Evolutionary conservation across 1,140 invertebrate genomes (phyloP), one percentile per base, ranked within the genome.

Genomic region (Rhopalosiphum maidis): DNA sequence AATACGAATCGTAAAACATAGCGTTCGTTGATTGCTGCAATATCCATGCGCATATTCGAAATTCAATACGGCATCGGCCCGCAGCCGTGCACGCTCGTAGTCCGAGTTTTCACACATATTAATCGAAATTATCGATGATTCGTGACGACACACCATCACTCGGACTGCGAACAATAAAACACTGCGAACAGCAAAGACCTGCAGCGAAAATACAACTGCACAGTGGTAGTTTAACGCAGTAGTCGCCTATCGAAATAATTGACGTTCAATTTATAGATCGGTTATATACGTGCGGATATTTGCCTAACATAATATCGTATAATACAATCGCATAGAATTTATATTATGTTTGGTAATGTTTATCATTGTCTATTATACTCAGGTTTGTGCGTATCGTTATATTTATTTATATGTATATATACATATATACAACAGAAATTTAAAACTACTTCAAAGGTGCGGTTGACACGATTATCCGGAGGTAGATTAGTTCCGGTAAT

Each of bases 1-100:
- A 85, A 43, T 85, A 85, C 82, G 23, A 86, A 86, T 86, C 83
- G 83, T 86, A 41, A 30, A 41, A 83, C 82, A 83, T 83, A 6
- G 82, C 60, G 11, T 41, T 43, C 22, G 41, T 41, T 86, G 83
- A 86, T 86, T 86, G 83, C 83, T 86, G 83, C 83, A 86, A 86
- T 86, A 86, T 41, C 83, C 23, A 43, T 9, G 9, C 30, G 41
- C 83, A 25, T 23, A 86, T 86, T 86, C 37, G 9, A 43, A 43
- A 43, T 86, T 86, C 83, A 43, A 86, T 86, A 86, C 83, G 37
- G 21, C 35, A 18, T 77, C 82, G 35, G 82, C n/a, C 37, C 37
- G 22, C 21, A 22, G 37, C 82, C 35, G 35, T 37, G 37, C 25
- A 11, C 30, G n/a, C 60, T 77, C 60, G 83, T 86, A 41, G 83